Conservation (phyloP, 2,113 vertebrate species). For the Sciurus niger region DNA sequence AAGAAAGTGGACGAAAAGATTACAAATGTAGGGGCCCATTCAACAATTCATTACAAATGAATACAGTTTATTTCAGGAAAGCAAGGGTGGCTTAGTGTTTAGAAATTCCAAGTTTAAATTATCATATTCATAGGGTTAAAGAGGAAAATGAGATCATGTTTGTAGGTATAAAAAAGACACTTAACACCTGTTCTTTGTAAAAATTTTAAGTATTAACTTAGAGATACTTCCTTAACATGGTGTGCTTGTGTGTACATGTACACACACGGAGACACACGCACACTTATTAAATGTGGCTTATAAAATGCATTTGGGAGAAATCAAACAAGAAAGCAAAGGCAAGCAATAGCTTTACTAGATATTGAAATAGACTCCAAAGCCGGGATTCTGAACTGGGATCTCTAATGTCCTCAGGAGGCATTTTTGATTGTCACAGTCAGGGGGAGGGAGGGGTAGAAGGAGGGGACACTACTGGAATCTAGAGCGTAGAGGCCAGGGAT, state of each 20-base stretch:
- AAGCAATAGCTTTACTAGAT: background rate
- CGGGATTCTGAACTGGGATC: background rate
- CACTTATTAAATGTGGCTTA: background rate
- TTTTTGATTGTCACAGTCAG: too few species aligned
- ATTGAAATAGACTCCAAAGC: background rate
- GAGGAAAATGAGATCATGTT: background rate
- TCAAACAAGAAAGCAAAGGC: background rate
- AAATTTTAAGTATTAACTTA: background rate
- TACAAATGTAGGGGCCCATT: background rate
- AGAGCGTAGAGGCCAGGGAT: background rate
- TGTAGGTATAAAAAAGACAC: background rate
- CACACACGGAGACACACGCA: background rate
- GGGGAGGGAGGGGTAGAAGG: background rate
- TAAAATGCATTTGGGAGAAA: background rate
- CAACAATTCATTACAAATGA: background rate
- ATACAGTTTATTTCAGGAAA: background rate
- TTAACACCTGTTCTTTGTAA: background rate
- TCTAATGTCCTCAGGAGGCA: background rate
- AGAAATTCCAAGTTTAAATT: background rate
- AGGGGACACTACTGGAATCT: too few species aligned
- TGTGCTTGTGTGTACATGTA: too few species aligned
- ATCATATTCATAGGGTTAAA: background rate
- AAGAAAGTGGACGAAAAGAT: background rate
- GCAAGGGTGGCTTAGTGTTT: background rate
- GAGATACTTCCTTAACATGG: background rate